These are phyloP conservation scores for Prostheceraeus crozeri DNA, from an alignment of 2,888 invertebrate species.

Conservation along the genomic window DNA sequence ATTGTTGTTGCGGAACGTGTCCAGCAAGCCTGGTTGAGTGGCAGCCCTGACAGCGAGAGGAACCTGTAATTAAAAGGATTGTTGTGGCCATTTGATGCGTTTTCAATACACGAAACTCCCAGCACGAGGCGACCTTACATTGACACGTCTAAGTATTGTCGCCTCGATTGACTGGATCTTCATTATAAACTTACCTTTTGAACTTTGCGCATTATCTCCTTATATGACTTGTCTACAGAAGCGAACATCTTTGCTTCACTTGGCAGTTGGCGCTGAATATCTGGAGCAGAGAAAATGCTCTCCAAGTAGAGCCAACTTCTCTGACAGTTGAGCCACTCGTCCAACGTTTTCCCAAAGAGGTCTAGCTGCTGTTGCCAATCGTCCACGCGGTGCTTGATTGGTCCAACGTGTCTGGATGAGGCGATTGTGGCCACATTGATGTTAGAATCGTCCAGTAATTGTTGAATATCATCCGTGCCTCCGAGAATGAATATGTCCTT, in stretches of 20 bases:
- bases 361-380: constrained; percentile 73
- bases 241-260: constrained; percentile 60
- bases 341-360: constrained; percentile 70
- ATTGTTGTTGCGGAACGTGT: constrained; percentile 51
- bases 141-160: no score
- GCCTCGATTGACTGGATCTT: no score
- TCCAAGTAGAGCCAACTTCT: constrained; percentile 58
- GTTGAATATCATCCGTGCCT: constrained; percentile 74
- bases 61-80: constrained; percentile 43
- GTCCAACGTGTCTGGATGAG: constrained; percentile 75
- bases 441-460: constrained; percentile 73
- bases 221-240: constrained; percentile 79
- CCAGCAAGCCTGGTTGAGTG: constrained; percentile 61
- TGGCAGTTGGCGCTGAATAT: constrained; percentile 57
- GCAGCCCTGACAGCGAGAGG: constrained; percentile 73
- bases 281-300: constrained; percentile 58
- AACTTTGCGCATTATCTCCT: constrained; percentile 75
- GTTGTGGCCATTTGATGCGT: neutral
- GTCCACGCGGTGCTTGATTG: constrained; percentile 72
- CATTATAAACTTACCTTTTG: no score
- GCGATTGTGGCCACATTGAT: constrained; percentile 78
- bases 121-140: no score
- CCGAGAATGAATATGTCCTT: constrained; percentile 77
- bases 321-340: constrained; percentile 57
- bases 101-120: neutral